Base-by-base conservation (phyloP, 2,888 invertebrate species). In the Euplexia lucipara region DNA sequence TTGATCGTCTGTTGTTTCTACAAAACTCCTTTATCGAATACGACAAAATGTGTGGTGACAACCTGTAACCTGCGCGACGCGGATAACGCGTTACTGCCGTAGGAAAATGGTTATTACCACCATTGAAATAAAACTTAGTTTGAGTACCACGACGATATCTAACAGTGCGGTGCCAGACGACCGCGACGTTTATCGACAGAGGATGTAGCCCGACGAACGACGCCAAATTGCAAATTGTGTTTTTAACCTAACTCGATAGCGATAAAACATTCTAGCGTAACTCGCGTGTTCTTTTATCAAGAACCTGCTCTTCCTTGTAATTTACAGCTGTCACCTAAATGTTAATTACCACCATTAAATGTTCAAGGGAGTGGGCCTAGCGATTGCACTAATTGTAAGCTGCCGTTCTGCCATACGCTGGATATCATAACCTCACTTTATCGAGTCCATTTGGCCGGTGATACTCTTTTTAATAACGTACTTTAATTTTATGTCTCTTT, bases 401-500 rank as follows among this genome's bases (percentile, higher is more conserved):
- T 74, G 86, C 89, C 88, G 88, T 92, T 90, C 87, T 86, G 85
- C 87, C 91, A 88, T 85, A 90, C 88, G 87, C 87, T 88, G 86
- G 86, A 84, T 90, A 88, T 90, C 89, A 92, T 90, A 92, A 87
- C 90, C 86, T 89, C 85, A 86, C 88, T 92, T 92, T 91, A 92
- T 91, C 85, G 89, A 88, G 86, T 88, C 89, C 91, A 92, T 94
- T 94, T 92, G 93, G 91, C 92, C 83, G 84, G 85, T 87, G 88
- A 90, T 90, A 87, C 89, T 91, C 89, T 92, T 93, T 94, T 93
- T 93, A 92, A 93, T 92, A 92, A 86, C 91, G 87, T 92, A 86
- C 90, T 94, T 94, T 90, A 92, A 90, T 92, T 92, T 94, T 90
- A 94, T 91, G 91, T 89, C 89, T 89, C 86, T 88, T 89, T 92